Percentiles rank a stretch among this genome's conserved stretches.
Evolutionary conservation across 2,888 invertebrate species (phyloP).

Genomic region (Drosophila anomalata): DNA sequence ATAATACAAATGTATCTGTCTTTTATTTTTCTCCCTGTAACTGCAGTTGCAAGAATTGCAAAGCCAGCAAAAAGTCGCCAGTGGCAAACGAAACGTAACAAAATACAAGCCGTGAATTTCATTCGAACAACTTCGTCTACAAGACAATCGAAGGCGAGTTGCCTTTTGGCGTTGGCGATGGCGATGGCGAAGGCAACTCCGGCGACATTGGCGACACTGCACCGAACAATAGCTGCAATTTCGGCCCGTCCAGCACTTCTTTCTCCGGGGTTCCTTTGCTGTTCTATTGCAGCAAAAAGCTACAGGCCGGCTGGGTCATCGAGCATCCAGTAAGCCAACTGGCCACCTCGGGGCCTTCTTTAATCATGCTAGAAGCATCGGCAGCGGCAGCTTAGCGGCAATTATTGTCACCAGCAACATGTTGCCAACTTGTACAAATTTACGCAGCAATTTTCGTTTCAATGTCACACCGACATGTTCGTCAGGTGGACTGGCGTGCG

Average conservation of each 20-base stretch:
- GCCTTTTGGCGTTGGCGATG: constrained; percentile 37
- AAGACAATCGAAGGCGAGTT: constrained; percentile 82
- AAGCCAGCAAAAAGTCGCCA: constrained; percentile 46
- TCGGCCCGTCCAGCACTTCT: constrained; percentile 45
- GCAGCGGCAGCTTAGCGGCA: constrained; percentile 54
- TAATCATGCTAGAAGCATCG: constrained; percentile 39
- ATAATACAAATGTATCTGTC: too few relatives aligned
- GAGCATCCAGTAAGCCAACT: constrained; percentile 14
- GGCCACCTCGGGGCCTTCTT: constrained; percentile 39
- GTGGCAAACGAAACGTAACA: constrained; percentile 64
- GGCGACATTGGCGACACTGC: constrained; percentile 69
- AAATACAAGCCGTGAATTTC: constrained; percentile 82
- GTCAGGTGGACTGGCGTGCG: constrained; percentile 27
- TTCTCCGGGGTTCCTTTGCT: neutral
- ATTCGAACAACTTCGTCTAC: constrained; percentile 83
- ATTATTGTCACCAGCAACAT: constrained; percentile 68
- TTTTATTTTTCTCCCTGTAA: constrained; percentile 29
- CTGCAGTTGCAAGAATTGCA: constrained; percentile 31
- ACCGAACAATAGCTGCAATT: constrained; percentile 65
- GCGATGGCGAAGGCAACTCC: constrained; percentile 47
- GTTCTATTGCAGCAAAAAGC: constrained; percentile 26
- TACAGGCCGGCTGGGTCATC: constrained; percentile 29
- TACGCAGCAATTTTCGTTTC: constrained; percentile 54
- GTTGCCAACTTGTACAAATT: constrained; percentile 50
- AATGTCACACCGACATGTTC: constrained; percentile 39